Evolutionary conservation across 2,113 vertebrate species (phyloP).

Genomic region (Upupa epops): DNA sequence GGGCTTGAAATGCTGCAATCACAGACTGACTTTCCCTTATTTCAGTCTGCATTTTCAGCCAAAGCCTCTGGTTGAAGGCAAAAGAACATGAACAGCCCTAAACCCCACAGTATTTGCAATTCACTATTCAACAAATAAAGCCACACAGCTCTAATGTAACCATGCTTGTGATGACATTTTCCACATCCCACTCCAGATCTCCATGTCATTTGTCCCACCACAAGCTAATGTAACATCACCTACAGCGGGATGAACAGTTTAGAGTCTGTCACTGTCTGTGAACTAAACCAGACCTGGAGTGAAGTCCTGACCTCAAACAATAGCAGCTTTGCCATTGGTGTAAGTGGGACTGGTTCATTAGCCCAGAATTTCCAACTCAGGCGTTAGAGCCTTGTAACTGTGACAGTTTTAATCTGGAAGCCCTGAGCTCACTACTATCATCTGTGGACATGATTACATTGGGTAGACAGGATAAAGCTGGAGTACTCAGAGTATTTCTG

Average conservation of each 20-base stretch:
- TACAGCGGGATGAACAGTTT: not conserved
- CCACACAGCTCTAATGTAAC: not conserved
- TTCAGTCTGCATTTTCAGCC: slow-evolving; percentile 24
- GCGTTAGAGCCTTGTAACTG: slow-evolving; percentile 25
- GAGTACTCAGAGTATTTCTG: not conserved
- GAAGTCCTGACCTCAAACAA: slow-evolving; percentile 42
- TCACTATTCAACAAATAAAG: slow-evolving; percentile 46
- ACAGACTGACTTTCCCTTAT: not conserved
- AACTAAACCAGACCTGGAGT: slow-evolving; percentile 36
- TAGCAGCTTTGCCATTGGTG: slow-evolving; percentile 28
- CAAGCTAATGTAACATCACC: not conserved
- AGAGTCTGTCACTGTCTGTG: slow-evolving; percentile 44
- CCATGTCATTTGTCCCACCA: slow-evolving; percentile 10
- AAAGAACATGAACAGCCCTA: not conserved
- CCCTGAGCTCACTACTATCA: not conserved
- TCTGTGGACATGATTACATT: not conserved
- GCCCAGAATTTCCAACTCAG: not conserved
- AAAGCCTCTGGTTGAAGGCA: not conserved
- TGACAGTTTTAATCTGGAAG: slow-evolving; percentile 49
- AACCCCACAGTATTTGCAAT: slow-evolving; percentile 48
- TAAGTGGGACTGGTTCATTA: not conserved
- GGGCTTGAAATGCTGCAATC: slow-evolving; percentile 7
- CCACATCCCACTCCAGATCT: slow-evolving; percentile 47
- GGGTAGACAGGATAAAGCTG: slow-evolving; percentile 31
- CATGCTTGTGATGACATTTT: slow-evolving; percentile 51